These are phyloP conservation scores for Actinernus sp. DNA, from an alignment of 92 coral and sea anemone species.

Conservation along the genomic window DNA sequence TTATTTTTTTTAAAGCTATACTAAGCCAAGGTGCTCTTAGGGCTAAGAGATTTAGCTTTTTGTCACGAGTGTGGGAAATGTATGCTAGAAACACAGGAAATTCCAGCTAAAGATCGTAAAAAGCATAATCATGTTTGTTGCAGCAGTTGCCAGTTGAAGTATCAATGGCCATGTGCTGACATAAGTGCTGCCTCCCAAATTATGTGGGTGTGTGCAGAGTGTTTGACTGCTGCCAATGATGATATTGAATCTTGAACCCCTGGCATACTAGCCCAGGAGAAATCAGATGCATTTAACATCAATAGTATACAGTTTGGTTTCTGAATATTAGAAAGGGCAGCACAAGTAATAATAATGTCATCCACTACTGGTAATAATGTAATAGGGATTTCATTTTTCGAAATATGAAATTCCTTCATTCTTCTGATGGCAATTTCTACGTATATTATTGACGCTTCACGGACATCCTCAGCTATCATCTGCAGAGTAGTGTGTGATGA, in stretches of 20 bases:
- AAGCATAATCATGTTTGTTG: slow-evolving; percentile 25
- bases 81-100: slow-evolving; percentile 17
- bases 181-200: neutral
- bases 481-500: slow-evolving; percentile 20
- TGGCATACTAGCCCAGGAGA: too few relatives aligned
- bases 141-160: slow-evolving; percentile 7
- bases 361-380: slow-evolving; percentile 27
- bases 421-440: slow-evolving; percentile 48
- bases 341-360: slow-evolving; percentile 44
- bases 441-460: slow-evolving; percentile 32
- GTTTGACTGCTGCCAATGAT: neutral
- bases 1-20: slow-evolving; percentile 23
- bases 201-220: neutral
- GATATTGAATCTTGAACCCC: neutral
- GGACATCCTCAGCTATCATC: slow-evolving; percentile 39
- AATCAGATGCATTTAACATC: too few relatives aligned
- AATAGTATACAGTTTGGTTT: too few relatives aligned
- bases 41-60: slow-evolving; percentile 1
- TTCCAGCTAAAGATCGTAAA: slow-evolving; percentile 2
- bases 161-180: slow-evolving; percentile 27
- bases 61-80: slow-evolving; percentile 20
- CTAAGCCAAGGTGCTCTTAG: slow-evolving; percentile 12
- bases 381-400: slow-evolving; percentile 41
- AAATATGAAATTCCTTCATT: slow-evolving; percentile 40
- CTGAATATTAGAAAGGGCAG: slow-evolving; percentile 2